Evolutionary conservation across 2,113 vertebrate genomes (phyloP).

Genomic region (Eolophus roseicapilla): DNA sequence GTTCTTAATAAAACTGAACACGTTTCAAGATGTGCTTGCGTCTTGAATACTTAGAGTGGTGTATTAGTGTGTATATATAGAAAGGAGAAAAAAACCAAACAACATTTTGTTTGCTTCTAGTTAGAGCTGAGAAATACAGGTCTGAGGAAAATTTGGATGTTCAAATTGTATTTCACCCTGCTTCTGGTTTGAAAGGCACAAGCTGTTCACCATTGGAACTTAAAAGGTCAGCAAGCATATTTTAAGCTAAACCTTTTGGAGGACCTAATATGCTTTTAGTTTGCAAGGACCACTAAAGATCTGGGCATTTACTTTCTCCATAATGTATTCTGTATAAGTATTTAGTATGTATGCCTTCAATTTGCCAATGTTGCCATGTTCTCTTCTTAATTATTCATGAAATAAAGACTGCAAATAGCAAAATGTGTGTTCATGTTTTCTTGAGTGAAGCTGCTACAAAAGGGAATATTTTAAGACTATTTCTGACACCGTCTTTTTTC

Average conservation of each 20-base stretch:
- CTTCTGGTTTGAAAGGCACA: constrained; percentile 20
- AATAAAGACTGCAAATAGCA: constrained; percentile 59
- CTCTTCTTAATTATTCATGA: constrained; percentile 61
- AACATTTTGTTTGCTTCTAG: background rate
- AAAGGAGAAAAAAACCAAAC: background rate
- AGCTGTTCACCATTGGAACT: background rate
- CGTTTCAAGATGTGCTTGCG: background rate
- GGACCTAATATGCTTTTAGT: constrained; percentile 54
- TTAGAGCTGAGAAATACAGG: background rate
- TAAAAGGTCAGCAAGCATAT: background rate
- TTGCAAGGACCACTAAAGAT: constrained; percentile 58
- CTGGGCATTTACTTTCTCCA: constrained; percentile 66
- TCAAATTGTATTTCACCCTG: background rate
- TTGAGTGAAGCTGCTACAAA: background rate
- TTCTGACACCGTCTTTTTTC: background rate
- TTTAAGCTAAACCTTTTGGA: constrained; percentile 54
- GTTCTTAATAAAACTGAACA: background rate
- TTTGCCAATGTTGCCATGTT: constrained; percentile 64
- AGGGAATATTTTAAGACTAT: background rate
- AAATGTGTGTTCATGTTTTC: background rate
- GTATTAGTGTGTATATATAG: background rate
- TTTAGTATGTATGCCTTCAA: constrained; percentile 68
- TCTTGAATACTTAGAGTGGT: background rate
- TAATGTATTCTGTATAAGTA: constrained; percentile 63
- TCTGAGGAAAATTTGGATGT: background rate